Evolutionary conservation across 2,113 vertebrate species (phyloP).

Genomic region (Lipotes vexillifer): DNA sequence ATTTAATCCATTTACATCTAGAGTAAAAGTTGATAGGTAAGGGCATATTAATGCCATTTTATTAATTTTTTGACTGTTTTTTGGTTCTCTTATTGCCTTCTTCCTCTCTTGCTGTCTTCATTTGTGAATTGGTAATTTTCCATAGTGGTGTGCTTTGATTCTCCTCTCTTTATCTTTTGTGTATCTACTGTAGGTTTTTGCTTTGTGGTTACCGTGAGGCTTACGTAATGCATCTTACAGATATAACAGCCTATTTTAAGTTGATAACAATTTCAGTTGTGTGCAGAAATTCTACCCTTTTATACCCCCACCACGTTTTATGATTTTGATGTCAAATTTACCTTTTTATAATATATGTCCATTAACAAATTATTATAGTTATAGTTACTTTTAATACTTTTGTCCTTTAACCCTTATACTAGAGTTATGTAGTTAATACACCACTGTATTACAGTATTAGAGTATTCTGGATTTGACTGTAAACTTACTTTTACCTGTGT

Average conservation of each 20-base stretch:
- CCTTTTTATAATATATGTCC: background rate
- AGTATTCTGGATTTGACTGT: background rate
- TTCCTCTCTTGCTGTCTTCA: background rate
- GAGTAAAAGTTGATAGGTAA: background rate
- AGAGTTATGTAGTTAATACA: background rate
- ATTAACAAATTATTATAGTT: background rate
- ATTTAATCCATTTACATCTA: background rate
- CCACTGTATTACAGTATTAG: background rate
- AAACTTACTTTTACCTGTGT: background rate
- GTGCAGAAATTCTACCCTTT: background rate
- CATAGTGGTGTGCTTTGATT: background rate
- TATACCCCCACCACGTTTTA: background rate
- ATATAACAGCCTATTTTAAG: background rate
- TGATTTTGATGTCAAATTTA: background rate
- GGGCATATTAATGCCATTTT: background rate
- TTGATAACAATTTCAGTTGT: background rate
- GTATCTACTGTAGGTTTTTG: background rate
- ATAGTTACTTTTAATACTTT: background rate
- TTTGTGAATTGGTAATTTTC: background rate
- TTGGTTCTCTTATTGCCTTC: background rate
- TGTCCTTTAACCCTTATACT: background rate
- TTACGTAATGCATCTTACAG: background rate
- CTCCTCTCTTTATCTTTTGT: background rate
- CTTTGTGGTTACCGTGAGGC: background rate
- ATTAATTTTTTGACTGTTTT: background rate